Percentiles rank a stretch among this genome's conserved stretches.
Evolutionary conservation across 2,888 invertebrate species (phyloP).

Genomic region (Dione vanillae): DNA sequence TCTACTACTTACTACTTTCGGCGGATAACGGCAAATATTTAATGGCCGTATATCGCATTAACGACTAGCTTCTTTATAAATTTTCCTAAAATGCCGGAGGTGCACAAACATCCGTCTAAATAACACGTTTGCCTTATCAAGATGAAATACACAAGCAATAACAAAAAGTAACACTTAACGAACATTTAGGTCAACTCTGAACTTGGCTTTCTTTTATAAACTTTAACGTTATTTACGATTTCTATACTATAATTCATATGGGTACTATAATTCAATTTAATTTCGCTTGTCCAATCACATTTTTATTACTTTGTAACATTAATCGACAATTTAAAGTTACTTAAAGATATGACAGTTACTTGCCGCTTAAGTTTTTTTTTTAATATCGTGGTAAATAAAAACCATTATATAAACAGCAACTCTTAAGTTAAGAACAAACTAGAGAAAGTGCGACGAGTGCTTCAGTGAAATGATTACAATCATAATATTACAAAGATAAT

Average conservation of each 20-base stretch:
- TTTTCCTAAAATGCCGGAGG: neutral
- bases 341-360: neutral
- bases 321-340: too few species aligned
- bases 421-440: conserved; percentile 12
- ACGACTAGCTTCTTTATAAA: neutral
- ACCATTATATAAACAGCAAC: conserved; percentile 1
- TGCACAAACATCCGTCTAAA: neutral
- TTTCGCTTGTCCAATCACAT: too few species aligned
- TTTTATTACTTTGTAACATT: too few species aligned
- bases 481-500: conserved; percentile 1
- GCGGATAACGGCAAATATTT: too few species aligned
- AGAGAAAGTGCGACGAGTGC: conserved; percentile 20
- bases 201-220: neutral
- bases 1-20: too few species aligned
- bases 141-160: neutral
- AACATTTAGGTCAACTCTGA: conserved; percentile 7
- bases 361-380: neutral
- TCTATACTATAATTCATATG: neutral
- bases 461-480: conserved; percentile 1
- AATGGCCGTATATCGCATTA: neutral
- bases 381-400: neutral
- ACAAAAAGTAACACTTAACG: conserved; percentile 5
- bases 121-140: conserved; percentile 16
- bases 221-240: neutral
- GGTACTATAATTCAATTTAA: too few species aligned